These are phyloP conservation scores for Lasioglossum albipes DNA, from an alignment of 1,140 invertebrate species.

Conservation along the genomic window DNA sequence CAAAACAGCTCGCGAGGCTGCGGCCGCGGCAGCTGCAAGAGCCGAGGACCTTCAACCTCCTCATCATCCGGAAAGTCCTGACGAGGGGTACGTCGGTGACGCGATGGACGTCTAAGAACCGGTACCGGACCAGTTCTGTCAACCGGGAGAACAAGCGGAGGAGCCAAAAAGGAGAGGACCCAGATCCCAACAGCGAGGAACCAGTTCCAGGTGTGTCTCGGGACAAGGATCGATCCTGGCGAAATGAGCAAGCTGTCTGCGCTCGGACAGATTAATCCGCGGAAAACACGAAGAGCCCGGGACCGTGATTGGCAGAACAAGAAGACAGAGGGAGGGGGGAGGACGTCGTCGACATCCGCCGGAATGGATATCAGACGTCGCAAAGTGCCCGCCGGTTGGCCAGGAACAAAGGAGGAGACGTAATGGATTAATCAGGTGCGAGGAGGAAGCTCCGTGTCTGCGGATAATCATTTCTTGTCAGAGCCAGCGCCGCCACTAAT, in stretches of 20 bases:
- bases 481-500: not conserved
- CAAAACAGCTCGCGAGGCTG: conserved; percentile 70
- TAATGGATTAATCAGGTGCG: conserved; percentile 62
- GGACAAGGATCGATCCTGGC: not conserved
- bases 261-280: conserved; percentile 51
- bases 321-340: not conserved
- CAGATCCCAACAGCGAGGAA: too few species aligned
- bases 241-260: conserved; percentile 24
- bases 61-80: conserved; percentile 89
- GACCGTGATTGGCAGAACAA: conserved; percentile 54
- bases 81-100: conserved; percentile 93
- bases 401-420: conserved; percentile 50
- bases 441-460: conserved; percentile 32
- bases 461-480: conserved; percentile 46
- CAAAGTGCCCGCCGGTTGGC: conserved; percentile 32
- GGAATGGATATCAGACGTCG: conserved; percentile 34
- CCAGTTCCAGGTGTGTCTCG: too few species aligned
- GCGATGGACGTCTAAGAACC: conserved; percentile 79
- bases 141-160: not conserved
- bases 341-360: not conserved
- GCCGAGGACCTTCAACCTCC: conserved; percentile 59
- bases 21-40: conserved; percentile 66
- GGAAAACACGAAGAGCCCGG: conserved; percentile 31
- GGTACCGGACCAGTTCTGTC: not conserved
- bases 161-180: too few species aligned